Evolutionary conservation across 2,888 invertebrate genomes (phyloP), one percentile per base, ranked within the genome.

Genomic region (Bombylius discolor): DNA sequence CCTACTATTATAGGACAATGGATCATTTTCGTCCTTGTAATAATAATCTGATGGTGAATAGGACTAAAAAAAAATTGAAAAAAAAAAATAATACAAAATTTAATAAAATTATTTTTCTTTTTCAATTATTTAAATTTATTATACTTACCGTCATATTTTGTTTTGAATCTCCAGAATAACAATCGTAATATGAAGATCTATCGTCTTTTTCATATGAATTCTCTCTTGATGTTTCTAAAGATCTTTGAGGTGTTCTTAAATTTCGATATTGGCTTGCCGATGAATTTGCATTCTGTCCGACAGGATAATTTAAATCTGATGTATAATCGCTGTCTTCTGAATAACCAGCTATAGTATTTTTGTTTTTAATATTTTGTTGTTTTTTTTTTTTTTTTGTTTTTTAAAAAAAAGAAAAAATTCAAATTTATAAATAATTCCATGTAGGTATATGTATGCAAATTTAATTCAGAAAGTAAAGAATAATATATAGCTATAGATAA

Each of bases 251-350:
- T 49, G 59, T 61, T 50, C 53, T 56, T 33, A 60, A 57, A 61
- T 62, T 62, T 51, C 61, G 53, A 57, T 62, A 90, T 78, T 94
- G 94, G 58, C 92, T 91, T 34, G 89, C 91, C 58, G 93, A 92
- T 69, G 89, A 89, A 78, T 94, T 95, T 66, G 92, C 84, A 71
- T 91, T 90, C 71, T 89, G 89, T 59, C 85, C 85, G 67, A 89
- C 84, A 36, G 63, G 95, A 78, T 89, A 95, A 79, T 94, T 95
- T 68, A 95, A 83, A 76, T 96, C 96, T 61, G 92, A 92, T 60
- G 95, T 96, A 77, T 96, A 96, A 78, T 96, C 96, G 65, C 93
- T 93, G 76, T 96, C 95, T 77, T 96, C 96, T 52, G 94, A 94
- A 74, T 94, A 89, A 58, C 94, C 92, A 73, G 92, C 92, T 90